Conservation (phyloP, 2,113 vertebrate species). For the Hyperopisus bebe region DNA sequence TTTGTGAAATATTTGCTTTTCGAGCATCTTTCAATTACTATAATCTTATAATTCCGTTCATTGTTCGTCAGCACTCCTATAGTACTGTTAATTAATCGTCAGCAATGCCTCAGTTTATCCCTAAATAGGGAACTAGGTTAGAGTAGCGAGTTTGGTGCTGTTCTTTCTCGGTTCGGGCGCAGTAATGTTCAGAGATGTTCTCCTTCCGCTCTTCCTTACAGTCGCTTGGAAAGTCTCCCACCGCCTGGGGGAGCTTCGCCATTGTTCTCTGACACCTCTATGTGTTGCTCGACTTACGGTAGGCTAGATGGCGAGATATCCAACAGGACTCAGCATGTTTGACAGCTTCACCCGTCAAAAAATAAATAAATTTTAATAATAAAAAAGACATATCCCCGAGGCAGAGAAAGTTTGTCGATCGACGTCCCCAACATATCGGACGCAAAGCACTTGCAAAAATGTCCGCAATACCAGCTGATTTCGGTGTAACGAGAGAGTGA, state of each 20-base stretch:
- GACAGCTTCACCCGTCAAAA: neutral
- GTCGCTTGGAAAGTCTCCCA: neutral
- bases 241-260: constrained; percentile 1
- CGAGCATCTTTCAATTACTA: neutral
- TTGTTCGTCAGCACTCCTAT: neutral
- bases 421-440: neutral
- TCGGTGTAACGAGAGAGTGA: neutral
- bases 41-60: neutral
- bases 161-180: neutral
- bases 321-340: constrained; percentile 12
- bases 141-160: neutral
- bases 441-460: neutral
- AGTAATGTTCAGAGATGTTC: neutral
- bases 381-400: neutral
- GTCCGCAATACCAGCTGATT: neutral
- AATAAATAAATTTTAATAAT: neutral
- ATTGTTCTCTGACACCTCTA: constrained; percentile 3
- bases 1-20: neutral
- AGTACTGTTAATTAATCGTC: neutral
- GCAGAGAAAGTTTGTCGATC: neutral
- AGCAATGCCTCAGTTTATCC: neutral
- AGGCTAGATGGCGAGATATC: neutral
- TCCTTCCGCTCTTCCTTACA: neutral
- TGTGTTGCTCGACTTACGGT: neutral
- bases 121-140: neutral